A percentile compares a stretch with the other conserved stretches of the same genome.
Evolutionary conservation across 2,113 vertebrate species (phyloP).

Genomic region (Mirounga angustirostris): DNA sequence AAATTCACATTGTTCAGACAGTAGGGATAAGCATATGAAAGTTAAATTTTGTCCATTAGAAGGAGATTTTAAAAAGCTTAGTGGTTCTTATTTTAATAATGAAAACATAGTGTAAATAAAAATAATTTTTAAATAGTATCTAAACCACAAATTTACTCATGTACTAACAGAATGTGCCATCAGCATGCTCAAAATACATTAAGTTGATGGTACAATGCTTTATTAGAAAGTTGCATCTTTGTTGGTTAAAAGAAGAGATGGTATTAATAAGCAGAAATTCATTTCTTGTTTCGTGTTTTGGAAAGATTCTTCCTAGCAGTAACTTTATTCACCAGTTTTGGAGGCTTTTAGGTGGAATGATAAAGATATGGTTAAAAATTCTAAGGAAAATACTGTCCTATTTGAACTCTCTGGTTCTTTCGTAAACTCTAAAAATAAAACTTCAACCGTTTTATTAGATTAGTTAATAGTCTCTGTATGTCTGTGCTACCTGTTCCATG

Average conservation of each 20-base stretch:
- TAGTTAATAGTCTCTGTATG: constrained; percentile 63
- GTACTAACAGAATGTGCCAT: neutral
- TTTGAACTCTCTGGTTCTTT: neutral
- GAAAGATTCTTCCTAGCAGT: constrained; percentile 70
- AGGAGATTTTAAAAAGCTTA: constrained; percentile 55
- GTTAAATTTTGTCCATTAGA: constrained; percentile 66
- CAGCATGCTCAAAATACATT: neutral
- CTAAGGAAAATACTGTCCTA: constrained; percentile 58
- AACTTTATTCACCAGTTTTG: constrained; percentile 77
- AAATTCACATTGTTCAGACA: neutral
- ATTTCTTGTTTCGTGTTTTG: constrained; percentile 32
- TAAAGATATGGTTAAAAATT: constrained; percentile 73
- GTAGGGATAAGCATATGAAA: neutral
- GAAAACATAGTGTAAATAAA: constrained; percentile 57
- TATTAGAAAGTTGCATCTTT: constrained; percentile 77
- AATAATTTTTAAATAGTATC: constrained; percentile 32
- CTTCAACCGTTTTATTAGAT: constrained; percentile 66
- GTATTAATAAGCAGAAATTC: constrained; percentile 73
- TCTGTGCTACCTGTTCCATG: neutral
- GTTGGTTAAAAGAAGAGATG: constrained; percentile 71
- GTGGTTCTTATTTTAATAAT: constrained; percentile 39
- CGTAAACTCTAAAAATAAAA: constrained; percentile 81
- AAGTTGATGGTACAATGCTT: constrained; percentile 42
- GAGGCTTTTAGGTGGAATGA: constrained; percentile 63
- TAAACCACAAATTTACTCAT: constrained; percentile 33